Evolutionary conservation across 2,113 vertebrate genomes (phyloP).

Genomic region (Psittacula cyanocephala): DNA sequence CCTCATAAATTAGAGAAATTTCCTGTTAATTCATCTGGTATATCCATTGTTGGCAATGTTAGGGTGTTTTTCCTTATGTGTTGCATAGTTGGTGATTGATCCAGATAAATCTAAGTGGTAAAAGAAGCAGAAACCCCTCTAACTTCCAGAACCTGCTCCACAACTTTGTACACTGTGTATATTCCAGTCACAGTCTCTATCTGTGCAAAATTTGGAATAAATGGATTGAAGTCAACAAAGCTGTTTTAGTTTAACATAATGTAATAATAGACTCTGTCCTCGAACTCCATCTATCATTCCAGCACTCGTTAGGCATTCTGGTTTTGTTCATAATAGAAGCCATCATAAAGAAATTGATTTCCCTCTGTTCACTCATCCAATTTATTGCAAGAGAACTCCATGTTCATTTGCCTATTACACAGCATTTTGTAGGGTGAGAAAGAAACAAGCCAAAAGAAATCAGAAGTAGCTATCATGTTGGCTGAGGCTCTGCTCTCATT

Average conservation of each 20-base stretch:
- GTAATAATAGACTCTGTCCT: conserved; percentile 17
- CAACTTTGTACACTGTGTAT: not conserved
- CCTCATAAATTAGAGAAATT: not conserved
- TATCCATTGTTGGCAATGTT: not conserved
- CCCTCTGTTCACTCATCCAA: conserved; percentile 5
- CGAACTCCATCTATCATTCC: not conserved
- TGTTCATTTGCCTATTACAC: not conserved
- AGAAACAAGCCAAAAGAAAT: conserved; percentile 41
- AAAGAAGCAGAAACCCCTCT: not conserved
- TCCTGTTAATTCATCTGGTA: not conserved
- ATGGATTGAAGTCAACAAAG: conserved; percentile 3
- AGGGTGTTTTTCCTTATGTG: not conserved
- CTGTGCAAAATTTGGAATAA: conserved; percentile 12
- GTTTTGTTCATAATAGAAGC: conserved; percentile 18
- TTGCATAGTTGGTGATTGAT: not conserved
- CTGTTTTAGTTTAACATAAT: conserved; percentile 27
- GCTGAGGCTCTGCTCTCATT: not conserved
- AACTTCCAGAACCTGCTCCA: not conserved
- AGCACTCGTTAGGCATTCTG: conserved; percentile 18
- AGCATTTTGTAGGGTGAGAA: conserved; percentile 14
- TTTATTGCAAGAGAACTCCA: conserved; percentile 21
- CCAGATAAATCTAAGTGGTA: not conserved
- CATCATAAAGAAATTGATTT: conserved; percentile 36
- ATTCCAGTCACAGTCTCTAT: conserved; percentile 10
- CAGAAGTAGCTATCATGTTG: conserved; percentile 18